These are phyloP conservation scores for Ceratosolen fusciceps DNA, from an alignment of 1,140 invertebrate genomes.

Conservation along the genomic window DNA sequence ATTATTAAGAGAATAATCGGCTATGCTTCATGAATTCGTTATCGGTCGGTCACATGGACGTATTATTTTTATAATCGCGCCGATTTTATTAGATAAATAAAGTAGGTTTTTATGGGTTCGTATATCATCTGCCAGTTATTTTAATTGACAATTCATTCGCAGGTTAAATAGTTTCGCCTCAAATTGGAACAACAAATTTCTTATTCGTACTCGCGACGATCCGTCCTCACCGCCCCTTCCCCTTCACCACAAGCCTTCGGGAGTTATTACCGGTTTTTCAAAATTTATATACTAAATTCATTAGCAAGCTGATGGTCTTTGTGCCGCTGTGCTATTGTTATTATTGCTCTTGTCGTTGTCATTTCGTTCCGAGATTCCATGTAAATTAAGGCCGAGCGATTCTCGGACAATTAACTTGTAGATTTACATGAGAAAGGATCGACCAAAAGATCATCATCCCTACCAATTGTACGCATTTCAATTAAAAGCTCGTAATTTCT, in stretches of 20 bases:
- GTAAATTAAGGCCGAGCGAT: slow-evolving; percentile 33
- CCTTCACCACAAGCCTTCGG: too few species aligned
- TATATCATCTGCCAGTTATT: background rate
- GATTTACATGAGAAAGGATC: slow-evolving; percentile 31
- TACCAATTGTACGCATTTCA: background rate
- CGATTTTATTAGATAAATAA: background rate
- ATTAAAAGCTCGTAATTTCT: background rate
- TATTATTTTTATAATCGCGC: background rate
- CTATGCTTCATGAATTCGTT: background rate
- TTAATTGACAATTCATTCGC: background rate
- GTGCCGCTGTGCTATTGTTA: background rate
- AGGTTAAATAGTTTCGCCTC: background rate
- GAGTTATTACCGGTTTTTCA: too few species aligned
- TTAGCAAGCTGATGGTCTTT: too few species aligned
- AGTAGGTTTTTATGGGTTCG: background rate
- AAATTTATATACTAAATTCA: too few species aligned
- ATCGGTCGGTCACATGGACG: background rate
- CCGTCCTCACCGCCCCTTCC: too few species aligned
- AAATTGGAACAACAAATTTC: background rate
- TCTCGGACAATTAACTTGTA: slow-evolving; percentile 17
- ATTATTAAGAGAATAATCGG: too few species aligned
- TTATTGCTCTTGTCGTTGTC: background rate
- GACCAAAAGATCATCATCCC: background rate
- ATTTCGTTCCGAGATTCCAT: background rate
- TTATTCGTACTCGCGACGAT: background rate